A percentile compares a stretch with the other conserved stretches of the same genome.
phyloP scores from a whole-genome alignment of 2,113 vertebrate genomes.

The Chionis minor region DNA sequence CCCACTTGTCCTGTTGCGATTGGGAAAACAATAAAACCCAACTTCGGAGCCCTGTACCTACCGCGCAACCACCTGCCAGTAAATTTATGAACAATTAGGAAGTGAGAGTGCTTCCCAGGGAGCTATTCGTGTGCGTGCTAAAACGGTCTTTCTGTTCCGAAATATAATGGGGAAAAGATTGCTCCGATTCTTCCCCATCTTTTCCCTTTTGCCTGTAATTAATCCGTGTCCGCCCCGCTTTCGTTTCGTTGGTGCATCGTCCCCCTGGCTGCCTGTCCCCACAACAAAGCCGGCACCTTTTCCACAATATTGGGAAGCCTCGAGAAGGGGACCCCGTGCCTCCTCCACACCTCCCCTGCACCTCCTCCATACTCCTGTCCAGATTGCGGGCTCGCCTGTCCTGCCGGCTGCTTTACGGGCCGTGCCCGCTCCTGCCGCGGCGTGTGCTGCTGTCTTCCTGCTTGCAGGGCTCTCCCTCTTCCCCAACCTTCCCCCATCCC shows the following conservation, averaged over 20 bases:
- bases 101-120: conserved; percentile 77
- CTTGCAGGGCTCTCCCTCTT: background rate
- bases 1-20: conserved; percentile 57
- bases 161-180: conserved; percentile 72
- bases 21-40: conserved; percentile 62
- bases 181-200: background rate
- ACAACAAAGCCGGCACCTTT: rapidly evolving
- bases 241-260: background rate
- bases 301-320: background rate
- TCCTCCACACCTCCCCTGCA: background rate
- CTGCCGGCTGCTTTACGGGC: background rate
- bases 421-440: rapidly evolving
- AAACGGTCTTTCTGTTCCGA: conserved; percentile 67
- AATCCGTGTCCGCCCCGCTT: conserved; percentile 44
- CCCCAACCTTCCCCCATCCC: background rate
- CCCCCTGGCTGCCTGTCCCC: background rate
- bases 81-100: conserved; percentile 84
- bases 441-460: background rate
- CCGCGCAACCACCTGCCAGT: conserved; percentile 80
- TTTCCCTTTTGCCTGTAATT: conserved; percentile 56
- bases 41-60: conserved; percentile 70
- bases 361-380: rapidly evolving
- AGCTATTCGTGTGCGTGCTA: conserved; percentile 72
- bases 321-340: background rate
- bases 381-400: rapidly evolving